Conservation (phyloP, 2,797 vertebrate species). For the Diplodus sargus region DNA sequence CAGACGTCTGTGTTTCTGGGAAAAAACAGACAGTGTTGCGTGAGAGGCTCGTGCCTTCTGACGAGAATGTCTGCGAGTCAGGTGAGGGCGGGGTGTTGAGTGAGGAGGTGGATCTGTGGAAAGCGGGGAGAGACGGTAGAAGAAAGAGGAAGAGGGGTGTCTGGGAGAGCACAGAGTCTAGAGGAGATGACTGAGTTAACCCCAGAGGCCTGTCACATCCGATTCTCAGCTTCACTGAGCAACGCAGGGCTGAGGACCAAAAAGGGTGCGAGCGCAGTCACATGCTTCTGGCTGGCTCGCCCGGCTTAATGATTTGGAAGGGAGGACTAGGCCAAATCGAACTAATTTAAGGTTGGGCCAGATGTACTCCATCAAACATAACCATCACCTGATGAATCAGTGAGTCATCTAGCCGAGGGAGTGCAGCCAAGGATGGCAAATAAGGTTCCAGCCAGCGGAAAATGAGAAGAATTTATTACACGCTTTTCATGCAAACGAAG, state of each 20-base stretch:
- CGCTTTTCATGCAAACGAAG: conserved; percentile 46
- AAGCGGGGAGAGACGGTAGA: conserved; percentile 39
- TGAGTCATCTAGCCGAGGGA: conserved; percentile 64
- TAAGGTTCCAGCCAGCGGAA: conserved; percentile 37
- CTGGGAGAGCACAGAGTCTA: conserved; percentile 62
- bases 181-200: conserved; percentile 80
- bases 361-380: conserved; percentile 72
- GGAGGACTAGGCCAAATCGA: conserved; percentile 57
- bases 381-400: conserved; percentile 75
- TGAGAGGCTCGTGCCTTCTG: conserved; percentile 37
- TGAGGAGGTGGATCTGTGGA: conserved; percentile 32
- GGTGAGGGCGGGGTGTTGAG: conserved; percentile 53
- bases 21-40: conserved; percentile 37
- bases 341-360: conserved; percentile 72
- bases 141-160: conserved; percentile 43
- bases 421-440: conserved; percentile 49
- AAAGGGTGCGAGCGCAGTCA: conserved; percentile 78
- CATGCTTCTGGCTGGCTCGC: conserved; percentile 74
- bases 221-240: conserved; percentile 84
- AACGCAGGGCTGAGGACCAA: conserved; percentile 73
- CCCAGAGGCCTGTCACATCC: conserved; percentile 83
- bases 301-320: conserved; percentile 77
- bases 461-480: conserved; percentile 54
- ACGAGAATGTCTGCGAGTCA: conserved; percentile 48
- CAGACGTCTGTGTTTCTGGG: conserved; percentile 48